These are phyloP conservation scores for Phaenicophaeus curvirostris DNA, from an alignment of 2,797 vertebrate genomes.

Conservation along the genomic window DNA sequence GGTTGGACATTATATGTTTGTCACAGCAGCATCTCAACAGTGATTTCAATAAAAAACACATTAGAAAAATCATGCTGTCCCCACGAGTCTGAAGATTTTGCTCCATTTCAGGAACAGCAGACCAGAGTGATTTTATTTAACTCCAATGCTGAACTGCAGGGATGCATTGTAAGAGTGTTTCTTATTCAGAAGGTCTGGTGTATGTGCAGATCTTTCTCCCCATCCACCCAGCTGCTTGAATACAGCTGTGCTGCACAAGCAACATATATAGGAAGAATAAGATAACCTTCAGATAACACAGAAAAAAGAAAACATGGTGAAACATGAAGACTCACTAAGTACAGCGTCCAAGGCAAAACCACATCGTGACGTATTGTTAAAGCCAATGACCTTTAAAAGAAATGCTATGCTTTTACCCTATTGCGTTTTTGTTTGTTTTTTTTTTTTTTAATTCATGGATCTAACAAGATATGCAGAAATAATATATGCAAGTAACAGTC, in stretches of 20 bases:
- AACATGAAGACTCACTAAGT: too few relatives aligned
- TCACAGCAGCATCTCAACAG: not conserved
- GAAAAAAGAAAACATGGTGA: not conserved
- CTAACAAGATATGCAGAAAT: not conserved
- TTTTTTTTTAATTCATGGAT: not conserved
- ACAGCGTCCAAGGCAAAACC: not conserved
- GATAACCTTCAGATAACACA: not conserved
- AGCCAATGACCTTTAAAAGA: not conserved
- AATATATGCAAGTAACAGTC: not conserved
- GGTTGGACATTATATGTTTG: not conserved
- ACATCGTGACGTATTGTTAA: accelerated
- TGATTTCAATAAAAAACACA: not conserved
- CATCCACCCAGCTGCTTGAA: not conserved
- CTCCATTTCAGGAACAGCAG: not conserved
- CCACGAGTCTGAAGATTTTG: not conserved
- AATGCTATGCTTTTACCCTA: not conserved
- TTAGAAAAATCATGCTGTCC: not conserved
- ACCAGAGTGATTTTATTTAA: not conserved
- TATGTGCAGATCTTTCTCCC: not conserved
- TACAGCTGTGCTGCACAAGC: not conserved
- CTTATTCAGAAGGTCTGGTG: not conserved
- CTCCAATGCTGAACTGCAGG: not conserved
- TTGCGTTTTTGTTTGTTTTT: accelerated
- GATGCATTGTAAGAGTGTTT: not conserved
- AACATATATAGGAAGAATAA: not conserved